Conservation (phyloP, 2,888 invertebrate genomes). For the Tetanocera ferruginea region DNA sequence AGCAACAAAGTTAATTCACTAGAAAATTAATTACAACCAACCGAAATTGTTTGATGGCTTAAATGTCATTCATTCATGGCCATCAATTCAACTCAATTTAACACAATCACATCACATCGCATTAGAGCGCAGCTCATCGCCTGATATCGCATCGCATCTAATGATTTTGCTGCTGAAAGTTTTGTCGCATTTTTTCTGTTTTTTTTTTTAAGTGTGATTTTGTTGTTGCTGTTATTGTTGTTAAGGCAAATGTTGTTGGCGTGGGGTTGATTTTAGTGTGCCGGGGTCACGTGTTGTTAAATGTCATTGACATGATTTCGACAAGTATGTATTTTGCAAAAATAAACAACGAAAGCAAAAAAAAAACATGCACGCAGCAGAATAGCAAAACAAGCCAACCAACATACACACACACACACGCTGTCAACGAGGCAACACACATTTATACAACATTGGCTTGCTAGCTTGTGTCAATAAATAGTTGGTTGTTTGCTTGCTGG, state of each 20-base stretch:
- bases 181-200: background rate
- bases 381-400: too few relatives aligned
- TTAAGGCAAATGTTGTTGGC: background rate
- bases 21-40: slow-evolving; percentile 29
- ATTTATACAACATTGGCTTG: too few relatives aligned
- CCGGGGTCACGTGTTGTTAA: background rate
- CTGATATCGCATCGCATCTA: background rate
- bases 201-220: background rate
- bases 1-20: slow-evolving; percentile 26
- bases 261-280: background rate
- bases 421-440: too few relatives aligned
- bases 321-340: slow-evolving; percentile 4
- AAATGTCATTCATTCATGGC: background rate
- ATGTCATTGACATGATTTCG: slow-evolving; percentile 12
- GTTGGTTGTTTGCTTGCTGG: too few relatives aligned
- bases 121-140: background rate
- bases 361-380: background rate
- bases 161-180: background rate
- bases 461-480: too few relatives aligned
- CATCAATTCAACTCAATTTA: slow-evolving; percentile 23
- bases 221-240: background rate
- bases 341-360: background rate
- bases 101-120: slow-evolving; percentile 4
- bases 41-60: slow-evolving; percentile 22
- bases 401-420: too few relatives aligned